phyloP scores from a whole-genome alignment of 2,888 invertebrate genomes.

The Epistrophella euchroma region DNA sequence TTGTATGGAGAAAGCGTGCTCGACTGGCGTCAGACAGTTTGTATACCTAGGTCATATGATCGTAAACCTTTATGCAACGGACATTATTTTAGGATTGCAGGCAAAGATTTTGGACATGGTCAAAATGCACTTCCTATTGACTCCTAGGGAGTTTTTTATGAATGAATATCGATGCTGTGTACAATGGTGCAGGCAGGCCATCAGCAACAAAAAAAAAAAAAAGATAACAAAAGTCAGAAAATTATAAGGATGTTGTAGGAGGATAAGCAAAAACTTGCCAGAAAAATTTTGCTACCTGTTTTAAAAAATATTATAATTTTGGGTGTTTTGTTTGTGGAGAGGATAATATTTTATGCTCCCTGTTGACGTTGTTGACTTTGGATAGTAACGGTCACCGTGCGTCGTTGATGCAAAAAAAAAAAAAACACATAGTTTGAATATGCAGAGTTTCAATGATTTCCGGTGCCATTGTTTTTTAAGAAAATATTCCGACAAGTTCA shows the following conservation, averaged over 20 bases:
- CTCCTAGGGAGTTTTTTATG: conserved; percentile 67
- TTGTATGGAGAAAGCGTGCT: conserved; percentile 38
- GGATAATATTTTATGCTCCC: conserved; percentile 36
- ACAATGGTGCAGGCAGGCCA: conserved; percentile 59
- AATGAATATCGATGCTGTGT: conserved; percentile 78
- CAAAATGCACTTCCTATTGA: conserved; percentile 42
- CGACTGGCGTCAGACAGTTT: conserved; percentile 67
- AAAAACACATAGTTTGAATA: no score
- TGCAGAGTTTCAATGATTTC: no score
- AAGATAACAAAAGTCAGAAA: conserved; percentile 52
- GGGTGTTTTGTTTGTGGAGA: conserved; percentile 24
- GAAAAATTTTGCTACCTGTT: conserved; percentile 47
- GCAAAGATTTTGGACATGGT: conserved; percentile 33
- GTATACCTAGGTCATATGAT: conserved; percentile 48
- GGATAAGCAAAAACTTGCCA: no score
- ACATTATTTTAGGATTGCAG: conserved; percentile 44
- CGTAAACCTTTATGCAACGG: conserved; percentile 42
- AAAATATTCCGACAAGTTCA: no score
- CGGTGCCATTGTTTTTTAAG: no score
- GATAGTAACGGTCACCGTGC: conserved; percentile 47
- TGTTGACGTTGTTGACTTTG: not conserved
- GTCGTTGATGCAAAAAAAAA: no score
- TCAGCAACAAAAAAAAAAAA: conserved; percentile 46
- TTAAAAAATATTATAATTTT: not conserved
- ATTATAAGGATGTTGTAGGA: conserved; percentile 14